Conservation (phyloP, 2,797 vertebrate genomes). For the Cryptoblepharus egeriae region DNA sequence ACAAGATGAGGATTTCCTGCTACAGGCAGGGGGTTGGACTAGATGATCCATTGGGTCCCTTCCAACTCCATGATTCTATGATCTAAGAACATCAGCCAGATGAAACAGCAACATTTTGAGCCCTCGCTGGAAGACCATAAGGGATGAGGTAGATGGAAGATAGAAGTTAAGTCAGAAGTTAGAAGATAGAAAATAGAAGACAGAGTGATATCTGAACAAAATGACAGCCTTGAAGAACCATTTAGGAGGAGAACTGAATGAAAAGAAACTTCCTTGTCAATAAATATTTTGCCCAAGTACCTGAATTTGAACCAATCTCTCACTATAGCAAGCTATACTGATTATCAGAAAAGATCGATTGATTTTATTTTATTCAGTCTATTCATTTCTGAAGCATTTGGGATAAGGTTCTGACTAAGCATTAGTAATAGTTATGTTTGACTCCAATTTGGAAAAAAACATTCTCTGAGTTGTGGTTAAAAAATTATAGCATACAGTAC, state of each 20-base stretch:
- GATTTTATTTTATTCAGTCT: not conserved
- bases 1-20: no score
- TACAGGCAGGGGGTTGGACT: no score
- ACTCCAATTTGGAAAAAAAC: not conserved
- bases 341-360: not conserved
- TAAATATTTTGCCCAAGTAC: not conserved
- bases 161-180: no score
- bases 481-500: not conserved
- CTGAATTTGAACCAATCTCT: slow-evolving; percentile 7
- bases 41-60: no score
- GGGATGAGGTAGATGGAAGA: no score
- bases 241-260: no score
- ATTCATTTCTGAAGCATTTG: slow-evolving; percentile 3
- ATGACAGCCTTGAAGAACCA: not conserved
- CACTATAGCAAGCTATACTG: slow-evolving; percentile 12
- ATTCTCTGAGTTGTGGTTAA: not conserved
- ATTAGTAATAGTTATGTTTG: not conserved
- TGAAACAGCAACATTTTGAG: no score
- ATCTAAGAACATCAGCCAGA: no score
- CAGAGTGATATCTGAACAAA: not conserved
- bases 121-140: no score
- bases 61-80: no score
- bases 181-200: no score
- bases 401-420: not conserved
- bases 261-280: not conserved